These are phyloP conservation scores for Enteromius thamalakanensis DNA, from an alignment of 2,797 vertebrate species.

Conservation along the genomic window DNA sequence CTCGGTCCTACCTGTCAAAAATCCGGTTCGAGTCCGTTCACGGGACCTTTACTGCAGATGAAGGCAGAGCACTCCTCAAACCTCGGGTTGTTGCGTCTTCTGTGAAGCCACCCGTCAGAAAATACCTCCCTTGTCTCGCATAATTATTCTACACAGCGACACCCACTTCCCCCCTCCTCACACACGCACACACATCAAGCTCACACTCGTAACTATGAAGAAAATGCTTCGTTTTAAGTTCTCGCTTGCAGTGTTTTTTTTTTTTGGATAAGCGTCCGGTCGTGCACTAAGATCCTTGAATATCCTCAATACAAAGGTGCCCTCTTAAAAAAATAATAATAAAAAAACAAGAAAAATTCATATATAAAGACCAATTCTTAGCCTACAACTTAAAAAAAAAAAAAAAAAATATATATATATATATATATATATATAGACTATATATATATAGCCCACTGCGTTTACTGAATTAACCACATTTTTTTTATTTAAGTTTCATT, in stretches of 20 bases:
- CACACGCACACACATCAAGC: constrained; percentile 44
- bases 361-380: background rate
- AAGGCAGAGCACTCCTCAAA: background rate
- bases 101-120: constrained; percentile 23
- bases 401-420: too few species aligned
- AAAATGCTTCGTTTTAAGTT: constrained; percentile 52
- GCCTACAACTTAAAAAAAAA: background rate
- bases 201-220: constrained; percentile 42
- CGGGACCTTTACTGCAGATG: constrained; percentile 20
- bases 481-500: background rate
- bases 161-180: constrained; percentile 56
- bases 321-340: background rate
- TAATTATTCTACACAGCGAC: constrained; percentile 58
- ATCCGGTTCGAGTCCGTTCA: constrained; percentile 33
- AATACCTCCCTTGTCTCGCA: constrained; percentile 42
- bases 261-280: background rate
- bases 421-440: too few species aligned
- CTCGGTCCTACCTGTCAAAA: constrained; percentile 12
- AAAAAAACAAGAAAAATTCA: background rate
- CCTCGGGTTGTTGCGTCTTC: constrained; percentile 24
- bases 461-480: background rate
- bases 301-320: background rate
- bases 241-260: constrained; percentile 46
- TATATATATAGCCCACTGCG: background rate
- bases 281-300: background rate